A percentile compares a stretch with the other conserved stretches of the same genome.
phyloP scores from a whole-genome alignment of 2,113 vertebrate genomes.

The Eidolon helvum region DNA sequence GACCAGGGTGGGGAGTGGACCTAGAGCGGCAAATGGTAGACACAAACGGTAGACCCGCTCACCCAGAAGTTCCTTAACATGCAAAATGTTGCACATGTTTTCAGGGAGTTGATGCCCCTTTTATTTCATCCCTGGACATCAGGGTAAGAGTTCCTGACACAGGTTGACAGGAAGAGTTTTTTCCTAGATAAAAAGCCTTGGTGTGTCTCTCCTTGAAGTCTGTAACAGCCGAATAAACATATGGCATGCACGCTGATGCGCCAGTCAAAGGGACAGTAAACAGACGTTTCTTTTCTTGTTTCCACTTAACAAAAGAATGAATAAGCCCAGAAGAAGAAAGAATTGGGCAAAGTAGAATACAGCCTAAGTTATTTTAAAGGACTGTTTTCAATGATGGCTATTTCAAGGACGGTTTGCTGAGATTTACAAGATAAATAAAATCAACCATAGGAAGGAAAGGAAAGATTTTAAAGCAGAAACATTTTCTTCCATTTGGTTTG shows the following conservation, averaged over 20 bases:
- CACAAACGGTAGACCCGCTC: not conserved
- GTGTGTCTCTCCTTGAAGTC: not conserved
- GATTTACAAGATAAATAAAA: slow-evolving; percentile 15
- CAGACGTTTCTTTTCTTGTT: not conserved
- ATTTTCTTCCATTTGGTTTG: not conserved
- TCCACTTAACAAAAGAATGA: not conserved
- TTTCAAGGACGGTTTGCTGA: not conserved
- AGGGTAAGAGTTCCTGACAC: not conserved
- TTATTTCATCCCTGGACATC: not conserved
- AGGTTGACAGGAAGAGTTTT: not conserved
- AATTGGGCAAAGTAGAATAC: not conserved
- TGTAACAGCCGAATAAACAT: not conserved
- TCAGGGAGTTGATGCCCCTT: not conserved
- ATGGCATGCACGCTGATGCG: not conserved
- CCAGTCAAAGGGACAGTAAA: not conserved
- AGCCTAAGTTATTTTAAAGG: not conserved
- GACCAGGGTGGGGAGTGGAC: not conserved
- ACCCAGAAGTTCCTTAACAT: not conserved
- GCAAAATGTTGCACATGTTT: not conserved
- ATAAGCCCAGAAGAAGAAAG: not conserved
- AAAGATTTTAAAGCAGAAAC: not conserved
- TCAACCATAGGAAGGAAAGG: not conserved
- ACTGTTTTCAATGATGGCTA: not conserved
- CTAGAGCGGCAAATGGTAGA: not conserved
- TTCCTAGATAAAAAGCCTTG: not conserved